A percentile compares a stretch with the other conserved stretches of the same genome.
Conservation (phyloP, 2,888 invertebrate species). For the Neoitamus cyanurus region DNA sequence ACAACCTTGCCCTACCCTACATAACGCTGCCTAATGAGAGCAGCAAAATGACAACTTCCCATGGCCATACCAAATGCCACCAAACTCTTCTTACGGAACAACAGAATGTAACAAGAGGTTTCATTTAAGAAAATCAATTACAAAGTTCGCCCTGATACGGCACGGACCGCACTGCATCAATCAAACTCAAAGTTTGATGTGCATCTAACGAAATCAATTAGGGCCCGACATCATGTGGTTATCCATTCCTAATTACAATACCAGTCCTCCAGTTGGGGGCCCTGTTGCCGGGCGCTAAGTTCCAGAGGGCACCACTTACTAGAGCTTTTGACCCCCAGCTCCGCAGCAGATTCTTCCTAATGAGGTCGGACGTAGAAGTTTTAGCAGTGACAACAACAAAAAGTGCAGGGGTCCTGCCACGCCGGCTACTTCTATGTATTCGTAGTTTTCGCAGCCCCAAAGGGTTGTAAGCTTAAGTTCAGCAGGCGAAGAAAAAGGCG, state of each 20-base stretch:
- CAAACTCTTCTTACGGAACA: neutral
- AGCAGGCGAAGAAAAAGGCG: conserved; percentile 26
- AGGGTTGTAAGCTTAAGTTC: neutral
- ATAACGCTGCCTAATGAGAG: too few relatives aligned
- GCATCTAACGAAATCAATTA: conserved; percentile 42
- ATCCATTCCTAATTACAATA: conserved; percentile 36
- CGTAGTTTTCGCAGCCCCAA: neutral
- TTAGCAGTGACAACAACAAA: conserved; percentile 13
- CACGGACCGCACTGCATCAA: neutral
- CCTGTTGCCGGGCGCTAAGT: neutral
- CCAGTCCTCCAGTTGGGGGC: neutral
- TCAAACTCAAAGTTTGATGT: conserved; percentile 19
- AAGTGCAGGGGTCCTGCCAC: neutral
- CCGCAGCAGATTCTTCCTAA: conserved; percentile 20
- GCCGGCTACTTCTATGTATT: neutral
- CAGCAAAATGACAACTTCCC: neutral
- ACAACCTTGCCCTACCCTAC: too few relatives aligned
- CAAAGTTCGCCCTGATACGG: conserved; percentile 8
- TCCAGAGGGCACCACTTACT: conserved; percentile 22
- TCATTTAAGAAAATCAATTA: conserved; percentile 32
- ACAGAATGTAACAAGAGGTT: neutral
- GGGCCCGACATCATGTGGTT: conserved; percentile 13
- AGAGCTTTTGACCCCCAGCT: conserved; percentile 25
- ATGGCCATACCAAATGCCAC: neutral
- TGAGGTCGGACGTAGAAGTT: conserved; percentile 29